Evolutionary conservation across 2,797 vertebrate genomes (phyloP).

Genomic region (Thaleichthys pacificus): DNA sequence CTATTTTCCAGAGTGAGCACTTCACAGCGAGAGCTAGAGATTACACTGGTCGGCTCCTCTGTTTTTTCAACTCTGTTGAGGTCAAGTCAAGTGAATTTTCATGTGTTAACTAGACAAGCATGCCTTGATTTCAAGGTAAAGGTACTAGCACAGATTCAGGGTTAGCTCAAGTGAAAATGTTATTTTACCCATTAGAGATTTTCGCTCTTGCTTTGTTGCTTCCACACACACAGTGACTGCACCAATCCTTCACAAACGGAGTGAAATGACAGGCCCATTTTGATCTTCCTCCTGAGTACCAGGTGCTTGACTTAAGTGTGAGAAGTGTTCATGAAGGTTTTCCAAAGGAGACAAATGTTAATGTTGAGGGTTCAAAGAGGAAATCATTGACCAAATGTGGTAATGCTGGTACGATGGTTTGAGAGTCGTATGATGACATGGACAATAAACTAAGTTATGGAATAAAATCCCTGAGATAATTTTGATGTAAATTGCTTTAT

Average conservation of each 20-base stretch:
- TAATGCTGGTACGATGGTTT: neutral
- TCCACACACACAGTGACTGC: neutral
- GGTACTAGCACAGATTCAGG: neutral
- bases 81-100: neutral
- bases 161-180: neutral
- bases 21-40: neutral
- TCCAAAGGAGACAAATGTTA: slow-evolving; percentile 1
- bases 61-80: neutral
- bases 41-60: neutral
- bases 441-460: slow-evolving; percentile 3
- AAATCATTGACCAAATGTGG: neutral
- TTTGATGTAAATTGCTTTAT: neutral
- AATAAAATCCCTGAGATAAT: slow-evolving; percentile 15
- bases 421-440: neutral
- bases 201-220: neutral
- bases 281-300: neutral
- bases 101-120: neutral
- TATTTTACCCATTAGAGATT: neutral
- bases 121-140: neutral
- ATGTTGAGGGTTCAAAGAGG: neutral
- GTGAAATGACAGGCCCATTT: neutral
- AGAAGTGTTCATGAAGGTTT: neutral
- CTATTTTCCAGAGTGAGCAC: neutral
- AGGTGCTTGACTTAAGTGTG: slow-evolving; percentile 16
- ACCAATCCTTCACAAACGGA: neutral